These are phyloP conservation scores for Brachionus asplanchnoidis DNA, from an alignment of 1,140 invertebrate genomes.

Conservation along the genomic window DNA sequence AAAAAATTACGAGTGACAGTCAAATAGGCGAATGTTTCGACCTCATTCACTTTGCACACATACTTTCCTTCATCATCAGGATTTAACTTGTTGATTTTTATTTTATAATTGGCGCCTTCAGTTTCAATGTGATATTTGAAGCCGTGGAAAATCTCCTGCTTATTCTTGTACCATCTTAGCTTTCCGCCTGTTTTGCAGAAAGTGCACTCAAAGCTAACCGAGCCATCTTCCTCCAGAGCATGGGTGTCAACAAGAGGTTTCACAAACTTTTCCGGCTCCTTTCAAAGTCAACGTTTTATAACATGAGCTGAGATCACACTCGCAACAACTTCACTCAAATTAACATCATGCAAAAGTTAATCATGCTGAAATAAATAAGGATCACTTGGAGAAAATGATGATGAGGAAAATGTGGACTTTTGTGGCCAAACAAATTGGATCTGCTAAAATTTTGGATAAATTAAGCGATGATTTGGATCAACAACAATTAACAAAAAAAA, in stretches of 20 bases:
- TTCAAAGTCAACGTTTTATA: slow-evolving; percentile 45
- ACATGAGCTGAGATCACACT: too few relatives aligned
- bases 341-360: background rate
- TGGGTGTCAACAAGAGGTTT: slow-evolving; percentile 87
- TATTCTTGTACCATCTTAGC: slow-evolving; percentile 60
- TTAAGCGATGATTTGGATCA: background rate
- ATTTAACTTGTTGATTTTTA: slow-evolving; percentile 74
- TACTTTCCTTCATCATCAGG: slow-evolving; percentile 96
- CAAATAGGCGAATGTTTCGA: slow-evolving; percentile 79
- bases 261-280: slow-evolving; percentile 92
- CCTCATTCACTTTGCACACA: slow-evolving; percentile 85
- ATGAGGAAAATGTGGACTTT: background rate
- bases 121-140: slow-evolving; percentile 74
- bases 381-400: background rate
- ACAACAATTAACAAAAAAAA: background rate
- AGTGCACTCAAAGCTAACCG: slow-evolving; percentile 53
- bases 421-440: background rate
- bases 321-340: background rate
- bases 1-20: slow-evolving; percentile 72
- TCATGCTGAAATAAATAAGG: background rate
- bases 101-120: slow-evolving; percentile 15
- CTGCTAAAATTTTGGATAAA: background rate
- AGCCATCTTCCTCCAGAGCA: slow-evolving; percentile 71
- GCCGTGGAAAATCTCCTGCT: slow-evolving; percentile 60
- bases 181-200: slow-evolving; percentile 60